A percentile compares a stretch with the other conserved stretches of the same genome.
phyloP scores from a whole-genome alignment of 2,797 vertebrate species.

The Limnodromus scolopaceus region DNA sequence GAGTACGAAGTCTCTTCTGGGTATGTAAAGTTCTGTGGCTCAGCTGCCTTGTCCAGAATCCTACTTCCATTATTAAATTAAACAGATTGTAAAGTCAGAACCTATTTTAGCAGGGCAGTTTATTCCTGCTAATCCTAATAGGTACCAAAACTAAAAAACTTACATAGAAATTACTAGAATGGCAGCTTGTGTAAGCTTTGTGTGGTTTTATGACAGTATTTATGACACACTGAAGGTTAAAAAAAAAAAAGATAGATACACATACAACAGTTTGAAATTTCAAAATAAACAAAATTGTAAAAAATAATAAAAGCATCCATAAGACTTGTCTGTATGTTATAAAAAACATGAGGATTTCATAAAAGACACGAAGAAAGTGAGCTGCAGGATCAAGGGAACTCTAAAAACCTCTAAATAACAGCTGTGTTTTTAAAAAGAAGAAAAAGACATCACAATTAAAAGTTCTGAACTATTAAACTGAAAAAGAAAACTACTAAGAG shows the following conservation, averaged over 20 bases:
- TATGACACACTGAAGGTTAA: not conserved
- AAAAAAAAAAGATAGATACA: not conserved
- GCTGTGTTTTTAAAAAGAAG: not conserved
- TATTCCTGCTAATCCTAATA: not conserved
- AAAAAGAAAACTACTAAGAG: not conserved
- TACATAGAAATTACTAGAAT: not conserved
- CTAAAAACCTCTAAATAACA: constrained; percentile 12
- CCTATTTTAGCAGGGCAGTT: not conserved
- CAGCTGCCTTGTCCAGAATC: not conserved
- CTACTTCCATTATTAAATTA: not conserved
- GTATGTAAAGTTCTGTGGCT: not conserved
- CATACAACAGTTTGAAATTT: not conserved
- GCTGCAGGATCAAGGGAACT: not conserved
- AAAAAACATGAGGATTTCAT: not conserved
- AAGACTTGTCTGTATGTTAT: not conserved
- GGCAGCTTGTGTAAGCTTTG: not conserved
- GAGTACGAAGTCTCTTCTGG: not conserved
- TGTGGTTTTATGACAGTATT: not conserved
- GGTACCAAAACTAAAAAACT: not conserved
- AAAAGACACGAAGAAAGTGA: constrained; percentile 27
- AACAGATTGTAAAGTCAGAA: not conserved
- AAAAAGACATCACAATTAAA: not conserved
- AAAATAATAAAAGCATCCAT: not conserved
- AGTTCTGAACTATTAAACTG: not conserved
- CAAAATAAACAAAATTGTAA: constrained; percentile 19